phyloP scores from a whole-genome alignment of 37 sponge, comb jelly and placozoan species.

The Diacarnus erythraeanus region DNA sequence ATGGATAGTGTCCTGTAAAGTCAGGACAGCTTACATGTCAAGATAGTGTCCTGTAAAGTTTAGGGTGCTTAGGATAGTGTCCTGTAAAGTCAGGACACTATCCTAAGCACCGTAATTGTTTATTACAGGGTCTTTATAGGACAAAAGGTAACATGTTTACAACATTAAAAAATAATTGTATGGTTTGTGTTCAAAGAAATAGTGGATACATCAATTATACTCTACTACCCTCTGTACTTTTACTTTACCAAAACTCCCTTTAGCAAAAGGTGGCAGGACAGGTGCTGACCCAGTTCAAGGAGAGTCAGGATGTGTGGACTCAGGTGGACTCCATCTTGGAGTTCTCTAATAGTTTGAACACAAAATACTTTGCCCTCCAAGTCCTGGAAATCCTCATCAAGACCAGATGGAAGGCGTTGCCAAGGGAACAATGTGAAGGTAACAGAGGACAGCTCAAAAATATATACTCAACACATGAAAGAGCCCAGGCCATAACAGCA shows the following conservation, averaged over 20 bases:
- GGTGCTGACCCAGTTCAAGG: conserved; percentile 87
- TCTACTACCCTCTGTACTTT: no score
- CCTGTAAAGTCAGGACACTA: not conserved
- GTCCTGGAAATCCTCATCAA: conserved; percentile 90
- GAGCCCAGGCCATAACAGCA: no score
- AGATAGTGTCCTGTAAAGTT: no score
- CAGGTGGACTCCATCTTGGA: conserved; percentile 93
- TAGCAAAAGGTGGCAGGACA: conserved; percentile 93
- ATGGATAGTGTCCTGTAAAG: not conserved
- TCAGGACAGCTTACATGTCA: not conserved
- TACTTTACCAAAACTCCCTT: not conserved
- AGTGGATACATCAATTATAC: no score
- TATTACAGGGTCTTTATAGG: no score
- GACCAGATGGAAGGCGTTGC: conserved; percentile 93
- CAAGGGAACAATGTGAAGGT: conserved; percentile 96
- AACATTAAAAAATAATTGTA: no score
- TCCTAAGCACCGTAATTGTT: no score
- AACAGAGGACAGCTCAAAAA: no score
- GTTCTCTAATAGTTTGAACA: conserved; percentile 77
- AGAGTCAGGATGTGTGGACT: conserved; percentile 94
- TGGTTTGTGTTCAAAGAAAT: no score
- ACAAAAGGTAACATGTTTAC: no score
- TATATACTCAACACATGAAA: no score
- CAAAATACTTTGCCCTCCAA: conserved; percentile 97
- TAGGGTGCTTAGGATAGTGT: not conserved